Base-by-base conservation (phyloP, 1,140 invertebrate species). In the Pectinophora gossypiella region DNA sequence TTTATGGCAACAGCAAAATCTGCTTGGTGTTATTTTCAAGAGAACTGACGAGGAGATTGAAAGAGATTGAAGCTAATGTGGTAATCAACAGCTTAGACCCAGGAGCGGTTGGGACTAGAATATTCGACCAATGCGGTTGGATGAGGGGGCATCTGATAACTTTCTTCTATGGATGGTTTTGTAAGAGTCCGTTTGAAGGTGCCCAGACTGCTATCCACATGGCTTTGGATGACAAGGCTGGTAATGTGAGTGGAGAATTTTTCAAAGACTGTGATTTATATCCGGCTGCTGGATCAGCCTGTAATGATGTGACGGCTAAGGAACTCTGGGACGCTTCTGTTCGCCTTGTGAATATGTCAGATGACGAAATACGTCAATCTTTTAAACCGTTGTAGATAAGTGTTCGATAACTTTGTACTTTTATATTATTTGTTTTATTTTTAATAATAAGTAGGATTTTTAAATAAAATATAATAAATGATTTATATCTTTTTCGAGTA, bases 1-100 rank as follows among this genome's bases (percentile, higher is more conserved):
- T 88, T 2, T 96, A 96, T 68, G 87, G 86, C 27, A 93, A 93
- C 62, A 93, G 92, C 5, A 94, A 94, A 84, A 73, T 94, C 19
- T 91, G 91, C 4, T 92, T 93, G 62, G 82, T 89, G 12, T 89
- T 92, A 48, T 93, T 93, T 76, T 88, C 87, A 7, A 66, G 71
- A 36, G 90, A 94, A 63, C 74, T 94, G 19, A 79, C 91, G 0
- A 89, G 79, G 48, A 80, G 85, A 56, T 64, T 84, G 4, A 58
- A 89, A 67, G n/a, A n/a, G n/a, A n/a, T n/a, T n/a, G 83, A 85
- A 43, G 85, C 77, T 38, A 89, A 89, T 42, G 87, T 95, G 5
- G 89, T 87, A 45, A 90, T 92, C 20, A 94, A 93, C 72, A 89
- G 90, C 45, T 85, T 93, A 19, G 94, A 94, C 70, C 95, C 95